Evolutionary conservation across 2,797 vertebrate species (phyloP).

Genomic region (Sebastes itinus): DNA sequence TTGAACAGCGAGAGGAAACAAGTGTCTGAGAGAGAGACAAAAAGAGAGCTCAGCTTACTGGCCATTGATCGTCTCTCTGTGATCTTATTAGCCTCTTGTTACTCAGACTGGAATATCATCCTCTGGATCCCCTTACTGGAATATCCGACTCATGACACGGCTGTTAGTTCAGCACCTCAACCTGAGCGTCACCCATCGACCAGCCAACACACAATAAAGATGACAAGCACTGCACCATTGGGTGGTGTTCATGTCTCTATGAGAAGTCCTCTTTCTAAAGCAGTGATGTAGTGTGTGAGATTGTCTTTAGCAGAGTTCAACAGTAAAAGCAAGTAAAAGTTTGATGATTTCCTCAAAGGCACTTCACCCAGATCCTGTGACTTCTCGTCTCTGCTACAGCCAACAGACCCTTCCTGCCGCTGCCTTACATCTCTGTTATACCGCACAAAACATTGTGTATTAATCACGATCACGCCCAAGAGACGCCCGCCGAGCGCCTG

Average conservation of each 20-base stretch:
- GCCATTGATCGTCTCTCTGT: slow-evolving; percentile 77
- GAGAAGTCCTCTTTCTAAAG: background rate
- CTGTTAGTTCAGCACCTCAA: slow-evolving; percentile 58
- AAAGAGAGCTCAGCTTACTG: slow-evolving; percentile 73
- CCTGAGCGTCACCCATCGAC: slow-evolving; percentile 43
- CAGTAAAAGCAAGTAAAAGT: slow-evolving; percentile 21
- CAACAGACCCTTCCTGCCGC: background rate
- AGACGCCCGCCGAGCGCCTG: slow-evolving; percentile 58
- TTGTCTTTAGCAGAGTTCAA: slow-evolving; percentile 19
- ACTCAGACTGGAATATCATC: slow-evolving; percentile 70
- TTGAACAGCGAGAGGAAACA: slow-evolving; percentile 45
- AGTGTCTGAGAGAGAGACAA: slow-evolving; percentile 38
- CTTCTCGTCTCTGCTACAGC: slow-evolving; percentile 7
- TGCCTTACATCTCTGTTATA: slow-evolving; percentile 22
- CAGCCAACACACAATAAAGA: slow-evolving; percentile 31
- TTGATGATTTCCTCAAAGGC: slow-evolving; percentile 11
- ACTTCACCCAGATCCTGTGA: background rate
- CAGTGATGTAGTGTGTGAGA: background rate
- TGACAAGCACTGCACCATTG: background rate
- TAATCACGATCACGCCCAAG: slow-evolving; percentile 62
- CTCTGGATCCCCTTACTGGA: slow-evolving; percentile 75
- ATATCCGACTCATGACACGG: slow-evolving; percentile 61
- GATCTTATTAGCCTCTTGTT: slow-evolving; percentile 75
- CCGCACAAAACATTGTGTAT: slow-evolving; percentile 45
- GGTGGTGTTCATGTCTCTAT: background rate